phyloP scores from a whole-genome alignment of 2,113 vertebrate species.

The Xenopus borealis region DNA sequence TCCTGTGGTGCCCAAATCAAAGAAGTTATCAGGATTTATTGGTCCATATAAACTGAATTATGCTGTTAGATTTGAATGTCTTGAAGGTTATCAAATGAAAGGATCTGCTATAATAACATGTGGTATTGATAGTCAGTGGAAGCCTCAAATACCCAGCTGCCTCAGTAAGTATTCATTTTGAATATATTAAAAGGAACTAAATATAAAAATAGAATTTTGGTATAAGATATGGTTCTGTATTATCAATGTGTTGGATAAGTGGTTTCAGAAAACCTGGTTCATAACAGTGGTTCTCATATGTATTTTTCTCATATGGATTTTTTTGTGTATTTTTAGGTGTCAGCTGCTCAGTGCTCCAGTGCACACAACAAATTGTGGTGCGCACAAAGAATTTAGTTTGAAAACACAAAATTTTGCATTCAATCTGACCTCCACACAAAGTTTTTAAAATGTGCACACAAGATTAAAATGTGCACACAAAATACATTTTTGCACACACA shows the following conservation, averaged over 20 bases:
- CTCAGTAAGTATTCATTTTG: slow-evolving; percentile 47
- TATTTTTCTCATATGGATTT: accelerated
- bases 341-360: slow-evolving; percentile 40
- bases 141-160: slow-evolving; percentile 52
- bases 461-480: too few species aligned
- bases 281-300: accelerated
- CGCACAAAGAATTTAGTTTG: too few species aligned
- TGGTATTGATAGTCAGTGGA: slow-evolving; percentile 51
- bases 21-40: slow-evolving; percentile 45
- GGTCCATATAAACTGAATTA: slow-evolving; percentile 49
- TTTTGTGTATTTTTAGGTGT: background rate
- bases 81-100: slow-evolving; percentile 51
- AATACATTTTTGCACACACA: too few species aligned
- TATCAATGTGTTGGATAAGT: too few species aligned
- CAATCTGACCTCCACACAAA: too few species aligned
- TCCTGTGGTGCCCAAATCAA: slow-evolving; percentile 51
- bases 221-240: too few species aligned
- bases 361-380: too few species aligned
- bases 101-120: slow-evolving; percentile 50
- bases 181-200: too few species aligned
- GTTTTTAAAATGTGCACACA: too few species aligned
- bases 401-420: too few species aligned
- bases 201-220: too few species aligned
- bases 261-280: background rate
- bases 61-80: slow-evolving; percentile 49